Conservation (phyloP, 2,113 vertebrate genomes). For the Collichthys lucidus region DNA sequence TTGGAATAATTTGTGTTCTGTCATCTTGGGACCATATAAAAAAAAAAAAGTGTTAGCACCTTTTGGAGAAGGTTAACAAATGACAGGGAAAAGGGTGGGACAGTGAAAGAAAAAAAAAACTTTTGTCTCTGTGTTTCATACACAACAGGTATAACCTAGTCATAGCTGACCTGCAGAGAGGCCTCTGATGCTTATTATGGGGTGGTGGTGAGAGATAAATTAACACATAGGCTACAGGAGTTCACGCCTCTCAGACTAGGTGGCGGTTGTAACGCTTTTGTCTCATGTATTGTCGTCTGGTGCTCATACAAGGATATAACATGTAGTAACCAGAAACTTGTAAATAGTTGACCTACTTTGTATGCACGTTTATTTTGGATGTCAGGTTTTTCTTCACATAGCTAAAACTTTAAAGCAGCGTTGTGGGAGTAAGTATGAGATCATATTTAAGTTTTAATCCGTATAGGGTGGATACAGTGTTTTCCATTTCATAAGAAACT, state of each 20-base stretch:
- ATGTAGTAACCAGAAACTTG: conserved; percentile 59
- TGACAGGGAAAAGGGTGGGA: neutral
- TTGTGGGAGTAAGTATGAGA: conserved; percentile 47
- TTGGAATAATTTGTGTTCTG: neutral
- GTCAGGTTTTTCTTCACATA: neutral
- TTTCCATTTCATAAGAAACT: neutral
- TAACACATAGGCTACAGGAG: conserved; percentile 68
- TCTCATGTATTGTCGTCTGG: conserved; percentile 52
- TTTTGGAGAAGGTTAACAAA: neutral
- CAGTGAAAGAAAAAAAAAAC: neutral
- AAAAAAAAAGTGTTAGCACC: conserved; percentile 12
- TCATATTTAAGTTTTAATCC: neutral
- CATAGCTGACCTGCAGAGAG: conserved; percentile 23
- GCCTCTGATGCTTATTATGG: conserved; percentile 53
- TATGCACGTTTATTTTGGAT: conserved; percentile 25
- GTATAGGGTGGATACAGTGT: neutral
- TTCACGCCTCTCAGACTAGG: conserved; percentile 68
- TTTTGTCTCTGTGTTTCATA: neutral
- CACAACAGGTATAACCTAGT: conserved; percentile 36
- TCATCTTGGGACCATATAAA: neutral
- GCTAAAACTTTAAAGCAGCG: neutral
- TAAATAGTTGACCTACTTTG: conserved; percentile 54
- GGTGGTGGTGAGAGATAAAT: conserved; percentile 60
- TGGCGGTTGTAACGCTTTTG: conserved; percentile 61
- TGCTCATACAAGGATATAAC: conserved; percentile 57